These are phyloP conservation scores for Cricetomys ansorgei DNA, from an alignment of 2,113 vertebrate genomes.

Conservation along the genomic window DNA sequence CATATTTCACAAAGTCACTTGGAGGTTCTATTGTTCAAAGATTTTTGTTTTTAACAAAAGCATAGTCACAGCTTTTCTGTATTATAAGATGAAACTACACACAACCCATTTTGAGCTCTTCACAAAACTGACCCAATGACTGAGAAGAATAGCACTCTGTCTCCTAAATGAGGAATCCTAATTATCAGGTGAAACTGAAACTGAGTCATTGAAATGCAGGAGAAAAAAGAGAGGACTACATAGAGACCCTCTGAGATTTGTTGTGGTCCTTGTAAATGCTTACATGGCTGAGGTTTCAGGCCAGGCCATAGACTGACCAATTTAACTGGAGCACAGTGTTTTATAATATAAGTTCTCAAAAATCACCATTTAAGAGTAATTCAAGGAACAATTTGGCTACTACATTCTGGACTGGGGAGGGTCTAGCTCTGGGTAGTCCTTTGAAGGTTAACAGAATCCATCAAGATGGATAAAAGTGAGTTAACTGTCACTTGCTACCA, in stretches of 20 bases:
- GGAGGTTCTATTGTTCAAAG: not conserved
- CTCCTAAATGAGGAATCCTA: not conserved
- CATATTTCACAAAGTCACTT: not conserved
- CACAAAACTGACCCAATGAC: not conserved
- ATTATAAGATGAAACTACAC: not conserved
- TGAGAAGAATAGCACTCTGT: not conserved
- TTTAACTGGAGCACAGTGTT: not conserved
- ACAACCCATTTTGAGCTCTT: not conserved
- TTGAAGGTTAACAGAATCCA: not conserved
- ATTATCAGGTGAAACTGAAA: not conserved
- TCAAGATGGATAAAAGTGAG: not conserved
- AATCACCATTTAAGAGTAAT: not conserved
- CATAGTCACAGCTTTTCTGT: not conserved
- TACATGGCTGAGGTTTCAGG: not conserved
- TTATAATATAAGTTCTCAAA: not conserved
- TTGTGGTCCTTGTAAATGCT: not conserved
- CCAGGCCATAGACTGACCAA: not conserved
- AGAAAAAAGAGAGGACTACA: not conserved
- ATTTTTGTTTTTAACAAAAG: not conserved
- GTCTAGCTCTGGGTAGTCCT: not conserved
- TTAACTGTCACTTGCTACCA: not conserved
- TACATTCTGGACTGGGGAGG: not conserved
- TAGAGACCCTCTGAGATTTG: not conserved
- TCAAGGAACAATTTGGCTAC: not conserved
- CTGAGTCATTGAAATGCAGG: not conserved